These are phyloP conservation scores for Oreochromis tanganicae DNA, from an alignment of 2,113 vertebrate species.

Conservation along the genomic window DNA sequence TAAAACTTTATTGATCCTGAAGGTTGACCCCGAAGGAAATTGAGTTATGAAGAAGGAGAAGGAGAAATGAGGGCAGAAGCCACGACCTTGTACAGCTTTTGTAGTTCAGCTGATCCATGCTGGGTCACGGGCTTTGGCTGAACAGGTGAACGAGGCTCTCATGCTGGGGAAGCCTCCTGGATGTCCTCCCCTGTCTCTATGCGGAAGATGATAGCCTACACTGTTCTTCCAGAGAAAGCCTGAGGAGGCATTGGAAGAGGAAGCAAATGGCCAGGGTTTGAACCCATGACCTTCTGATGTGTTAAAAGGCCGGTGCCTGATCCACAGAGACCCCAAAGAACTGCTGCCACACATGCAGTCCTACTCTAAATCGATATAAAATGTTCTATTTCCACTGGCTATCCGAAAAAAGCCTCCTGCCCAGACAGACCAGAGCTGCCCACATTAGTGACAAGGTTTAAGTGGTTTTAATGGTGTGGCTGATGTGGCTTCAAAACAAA, in stretches of 20 bases:
- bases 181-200: background rate
- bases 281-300: background rate
- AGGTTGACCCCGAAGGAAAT: no score
- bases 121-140: background rate
- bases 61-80: background rate
- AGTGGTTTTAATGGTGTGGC: background rate
- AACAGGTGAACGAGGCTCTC: background rate
- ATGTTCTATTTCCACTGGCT: background rate
- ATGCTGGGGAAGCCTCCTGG: background rate
- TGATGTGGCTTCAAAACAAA: background rate
- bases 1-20: no score
- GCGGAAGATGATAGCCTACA: background rate
- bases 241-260: background rate
- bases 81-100: accelerated
- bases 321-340: background rate
- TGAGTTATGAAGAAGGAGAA: background rate
- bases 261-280: background rate
- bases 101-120: background rate
- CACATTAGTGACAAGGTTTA: background rate
- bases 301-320: background rate
- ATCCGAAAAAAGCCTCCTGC: background rate
- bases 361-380: no score
- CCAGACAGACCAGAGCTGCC: background rate
- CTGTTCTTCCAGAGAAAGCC: background rate
- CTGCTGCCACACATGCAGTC: background rate